These are phyloP conservation scores for Oscheius sp. DNA, from an alignment of 2,888 invertebrate genomes.

Conservation along the genomic window DNA sequence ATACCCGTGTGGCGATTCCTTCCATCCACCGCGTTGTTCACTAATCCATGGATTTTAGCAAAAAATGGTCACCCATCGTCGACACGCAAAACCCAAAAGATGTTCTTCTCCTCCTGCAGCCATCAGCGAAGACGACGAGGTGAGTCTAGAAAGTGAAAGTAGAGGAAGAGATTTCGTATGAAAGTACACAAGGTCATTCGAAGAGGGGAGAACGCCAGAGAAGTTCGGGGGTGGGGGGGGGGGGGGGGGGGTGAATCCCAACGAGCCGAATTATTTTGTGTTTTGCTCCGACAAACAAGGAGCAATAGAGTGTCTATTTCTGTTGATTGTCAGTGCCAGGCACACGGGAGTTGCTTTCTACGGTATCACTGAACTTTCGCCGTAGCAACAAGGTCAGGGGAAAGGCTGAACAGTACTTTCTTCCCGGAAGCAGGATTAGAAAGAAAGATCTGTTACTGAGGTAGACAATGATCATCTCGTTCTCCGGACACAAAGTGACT, in stretches of 20 bases:
- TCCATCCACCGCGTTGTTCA: not conserved
- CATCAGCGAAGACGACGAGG: slow-evolving; percentile 18
- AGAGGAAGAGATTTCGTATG: not conserved
- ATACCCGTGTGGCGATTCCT: too few relatives aligned
- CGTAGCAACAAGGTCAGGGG: too few relatives aligned
- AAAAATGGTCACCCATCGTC: not conserved
- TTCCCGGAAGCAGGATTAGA: too few relatives aligned
- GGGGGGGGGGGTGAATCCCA: not conserved
- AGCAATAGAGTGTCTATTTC: too few relatives aligned
- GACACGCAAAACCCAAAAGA: not conserved
- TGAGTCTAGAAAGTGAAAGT: slow-evolving; percentile 15
- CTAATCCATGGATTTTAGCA: not conserved
- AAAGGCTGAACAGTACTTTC: too few relatives aligned
- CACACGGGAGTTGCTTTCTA: too few relatives aligned
- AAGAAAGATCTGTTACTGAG: too few relatives aligned
- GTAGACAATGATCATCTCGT: too few relatives aligned
- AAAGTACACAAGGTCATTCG: slow-evolving; percentile 15
- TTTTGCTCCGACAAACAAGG: too few relatives aligned
- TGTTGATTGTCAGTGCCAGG: too few relatives aligned
- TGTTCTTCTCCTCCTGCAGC: slow-evolving; percentile 9
- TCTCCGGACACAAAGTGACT: not conserved
- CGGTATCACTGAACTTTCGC: too few relatives aligned
- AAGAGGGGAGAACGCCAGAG: not conserved
- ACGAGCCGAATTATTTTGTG: not conserved
- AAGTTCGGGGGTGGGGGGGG: not conserved